Base-by-base conservation (phyloP, 2,113 vertebrate species). In the Phoxinus phoxinus region DNA sequence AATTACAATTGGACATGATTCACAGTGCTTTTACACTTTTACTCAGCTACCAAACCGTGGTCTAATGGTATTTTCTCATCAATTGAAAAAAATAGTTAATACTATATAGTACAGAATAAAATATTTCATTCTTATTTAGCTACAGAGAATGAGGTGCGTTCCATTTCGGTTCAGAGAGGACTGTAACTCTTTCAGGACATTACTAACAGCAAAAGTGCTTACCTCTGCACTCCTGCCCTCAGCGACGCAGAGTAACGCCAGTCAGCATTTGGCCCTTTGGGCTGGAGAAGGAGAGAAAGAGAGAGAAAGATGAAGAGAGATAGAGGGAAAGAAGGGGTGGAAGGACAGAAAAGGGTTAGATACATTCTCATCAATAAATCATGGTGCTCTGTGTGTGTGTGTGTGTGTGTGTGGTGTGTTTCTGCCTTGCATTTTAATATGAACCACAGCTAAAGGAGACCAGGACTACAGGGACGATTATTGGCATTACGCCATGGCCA, bases 221-320 rank as follows among this genome's bases (percentile, higher is more conserved):
- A 99, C 98, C 97, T 97, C 94, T 98, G 97, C 95, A 98, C 94
- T 93, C 97, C 98, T 89, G 97, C 96, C 94, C 97, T 96, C 90
- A 99, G 94, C 89, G 97, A 99, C 12, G 98, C 97, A 90, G 98
- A 99, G 93, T 99, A 99, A 92, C 97, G 96, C 98, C 98, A 99
- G 93, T 99, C 98, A 94, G 97, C 96, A 91, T 99, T 97, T 80
- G 97, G 97, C 82, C 97, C 97, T 92, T 98, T 97, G 53, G 97
- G 97, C 98, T 99, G 94, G 77, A 86, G 69, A 84, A 72, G 77
- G 74, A 74, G 53, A 80, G 72, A 85, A 48, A 65, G 46, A 84
- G 30, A 78, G 76, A 85, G 83, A 86, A 41, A 81, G 77, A 79
- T 48, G 72, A 69, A 84, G 37, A 69, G 67, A 41, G 19, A 21